Evolutionary conservation across 2,797 vertebrate genomes (phyloP).

Genomic region (Synanceia verrucosa): DNA sequence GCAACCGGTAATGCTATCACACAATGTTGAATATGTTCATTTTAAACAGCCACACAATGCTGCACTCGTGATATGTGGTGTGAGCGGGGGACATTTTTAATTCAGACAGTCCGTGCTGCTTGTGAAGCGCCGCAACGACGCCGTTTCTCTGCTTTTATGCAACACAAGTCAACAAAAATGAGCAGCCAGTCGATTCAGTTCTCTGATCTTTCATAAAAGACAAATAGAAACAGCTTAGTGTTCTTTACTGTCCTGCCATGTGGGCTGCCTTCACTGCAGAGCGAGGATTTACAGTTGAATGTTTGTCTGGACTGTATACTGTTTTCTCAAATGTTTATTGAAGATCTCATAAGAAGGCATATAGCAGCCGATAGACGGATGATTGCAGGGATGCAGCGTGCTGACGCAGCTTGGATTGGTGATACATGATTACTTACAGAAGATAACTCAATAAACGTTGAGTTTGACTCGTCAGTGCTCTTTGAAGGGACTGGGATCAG

Average conservation of each 20-base stretch:
- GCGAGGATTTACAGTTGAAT: neutral
- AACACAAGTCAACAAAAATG: constrained; percentile 31
- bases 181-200: constrained; percentile 29
- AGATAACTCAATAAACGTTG: neutral
- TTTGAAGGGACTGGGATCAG: neutral
- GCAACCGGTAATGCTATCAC: neutral
- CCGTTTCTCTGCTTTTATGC: constrained; percentile 45
- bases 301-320: neutral
- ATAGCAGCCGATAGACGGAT: neutral
- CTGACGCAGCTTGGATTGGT: neutral
- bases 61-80: constrained; percentile 26
- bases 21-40: constrained; percentile 11
- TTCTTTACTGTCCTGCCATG: neutral
- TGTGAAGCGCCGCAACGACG: constrained; percentile 15
- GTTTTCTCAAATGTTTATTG: neutral
- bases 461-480: neutral
- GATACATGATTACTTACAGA: neutral
- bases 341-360: neutral
- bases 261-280: constrained; percentile 1
- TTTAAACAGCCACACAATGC: constrained; percentile 18
- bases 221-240: neutral
- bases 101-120: constrained; percentile 28
- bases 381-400: neutral
- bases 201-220: constrained; percentile 19
- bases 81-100: constrained; percentile 14